phyloP scores from a whole-genome alignment of 92 coral and sea anemone genomes.

The Umimayanthus chanpuru region DNA sequence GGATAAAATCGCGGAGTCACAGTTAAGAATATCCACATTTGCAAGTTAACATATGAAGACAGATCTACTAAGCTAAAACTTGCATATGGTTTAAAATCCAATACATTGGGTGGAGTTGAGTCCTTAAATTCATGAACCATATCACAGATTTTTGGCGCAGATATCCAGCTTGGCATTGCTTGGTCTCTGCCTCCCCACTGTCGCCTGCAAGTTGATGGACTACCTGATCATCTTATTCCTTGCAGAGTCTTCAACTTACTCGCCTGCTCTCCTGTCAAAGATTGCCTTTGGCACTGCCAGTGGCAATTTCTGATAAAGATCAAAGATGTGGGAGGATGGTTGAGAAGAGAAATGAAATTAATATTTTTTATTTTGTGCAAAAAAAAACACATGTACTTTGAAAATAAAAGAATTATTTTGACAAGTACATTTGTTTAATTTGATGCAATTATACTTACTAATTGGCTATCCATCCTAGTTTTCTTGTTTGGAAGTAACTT shows the following conservation, averaged over 20 bases:
- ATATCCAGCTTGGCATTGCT: conserved; percentile 9
- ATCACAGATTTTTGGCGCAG: conserved; percentile 3
- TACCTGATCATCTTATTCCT: conserved; percentile 3
- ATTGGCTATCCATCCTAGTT: conserved; percentile 8
- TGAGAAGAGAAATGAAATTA: conserved; percentile 13
- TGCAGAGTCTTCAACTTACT: neutral
- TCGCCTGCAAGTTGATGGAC: conserved; percentile 2
- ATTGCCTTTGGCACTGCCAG: conserved; percentile 20
- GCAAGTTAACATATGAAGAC: neutral
- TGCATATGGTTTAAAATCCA: conserved; percentile 18
- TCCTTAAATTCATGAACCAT: conserved; percentile 11
- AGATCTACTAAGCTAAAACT: conserved; percentile 11
- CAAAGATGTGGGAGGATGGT: conserved; percentile 4
- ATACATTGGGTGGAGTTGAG: conserved; percentile 14
- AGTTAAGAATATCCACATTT: conserved; percentile 13
- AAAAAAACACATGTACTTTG: conserved; percentile 12
- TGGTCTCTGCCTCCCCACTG: conserved; percentile 7
- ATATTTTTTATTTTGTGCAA: neutral
- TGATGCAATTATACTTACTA: conserved; percentile 1
- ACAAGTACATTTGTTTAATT: conserved; percentile 11
- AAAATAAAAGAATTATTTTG: conserved; percentile 5
- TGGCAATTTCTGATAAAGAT: conserved; percentile 19
- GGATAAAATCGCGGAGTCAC: neutral
- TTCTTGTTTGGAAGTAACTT: conserved; percentile 8
- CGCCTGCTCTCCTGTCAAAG: conserved; percentile 9